Evolutionary conservation across 2,888 invertebrate species (phyloP).

Genomic region (Chloromyia formosa): DNA sequence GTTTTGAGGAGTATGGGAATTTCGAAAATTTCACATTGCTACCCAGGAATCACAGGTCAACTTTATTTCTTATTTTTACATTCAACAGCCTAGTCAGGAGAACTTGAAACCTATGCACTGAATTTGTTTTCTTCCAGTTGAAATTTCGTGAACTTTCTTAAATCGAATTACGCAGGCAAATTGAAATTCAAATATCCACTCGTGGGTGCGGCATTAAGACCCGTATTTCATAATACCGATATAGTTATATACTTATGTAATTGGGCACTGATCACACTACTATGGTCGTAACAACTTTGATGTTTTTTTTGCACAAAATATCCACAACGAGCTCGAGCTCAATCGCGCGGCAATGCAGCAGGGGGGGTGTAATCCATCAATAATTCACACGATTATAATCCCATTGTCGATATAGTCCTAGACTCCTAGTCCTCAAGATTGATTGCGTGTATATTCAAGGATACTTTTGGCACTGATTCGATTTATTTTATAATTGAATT

Average conservation of each 20-base stretch:
- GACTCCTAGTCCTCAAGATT: too few species aligned
- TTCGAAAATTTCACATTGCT: too few species aligned
- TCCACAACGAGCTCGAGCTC: background rate
- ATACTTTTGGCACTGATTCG: conserved; percentile 48
- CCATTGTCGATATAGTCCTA: too few species aligned
- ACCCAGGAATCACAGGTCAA: too few species aligned
- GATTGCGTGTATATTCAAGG: background rate
- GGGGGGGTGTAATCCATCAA: conserved; percentile 12
- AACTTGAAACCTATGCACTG: too few species aligned
- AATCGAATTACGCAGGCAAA: background rate
- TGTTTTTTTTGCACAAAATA: conserved; percentile 20
- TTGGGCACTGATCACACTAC: conserved; percentile 12
- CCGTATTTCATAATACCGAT: too few species aligned
- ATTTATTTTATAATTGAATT: conserved; percentile 44
- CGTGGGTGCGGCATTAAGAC: conserved; percentile 30
- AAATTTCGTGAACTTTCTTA: too few species aligned
- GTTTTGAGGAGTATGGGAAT: too few species aligned
- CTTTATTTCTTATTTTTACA: too few species aligned
- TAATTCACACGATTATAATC: background rate
- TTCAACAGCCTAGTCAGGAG: too few species aligned
- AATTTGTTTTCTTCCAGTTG: too few species aligned
- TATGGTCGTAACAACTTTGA: conserved; percentile 9
- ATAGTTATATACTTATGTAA: conserved; percentile 13
- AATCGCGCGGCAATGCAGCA: background rate
- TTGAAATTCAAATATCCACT: conserved; percentile 15